These are phyloP conservation scores for Archivesica marissinica DNA, from an alignment of 1,140 invertebrate genomes.

Conservation along the genomic window DNA sequence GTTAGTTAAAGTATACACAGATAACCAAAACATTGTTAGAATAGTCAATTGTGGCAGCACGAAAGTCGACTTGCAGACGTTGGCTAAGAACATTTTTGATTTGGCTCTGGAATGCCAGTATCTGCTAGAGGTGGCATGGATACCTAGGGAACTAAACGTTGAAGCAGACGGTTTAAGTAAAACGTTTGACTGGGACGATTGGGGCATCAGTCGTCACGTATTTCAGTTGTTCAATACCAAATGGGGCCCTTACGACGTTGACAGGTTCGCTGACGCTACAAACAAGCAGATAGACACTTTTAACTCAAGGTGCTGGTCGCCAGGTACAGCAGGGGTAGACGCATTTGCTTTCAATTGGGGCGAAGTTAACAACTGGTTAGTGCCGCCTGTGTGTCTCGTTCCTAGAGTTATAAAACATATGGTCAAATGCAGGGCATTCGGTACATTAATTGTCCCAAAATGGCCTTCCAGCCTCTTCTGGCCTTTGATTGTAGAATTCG, in stretches of 20 bases:
- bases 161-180: constrained; percentile 36
- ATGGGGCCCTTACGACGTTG: too few relatives aligned
- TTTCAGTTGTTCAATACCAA: neutral
- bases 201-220: neutral
- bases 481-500: too few relatives aligned
- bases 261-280: too few relatives aligned
- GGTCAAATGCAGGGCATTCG: neutral
- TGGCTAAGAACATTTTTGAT: constrained; percentile 8
- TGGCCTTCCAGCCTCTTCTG: constrained; percentile 15
- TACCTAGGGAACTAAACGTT: constrained; percentile 17
- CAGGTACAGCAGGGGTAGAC: constrained; percentile 1
- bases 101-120: neutral
- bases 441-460: constrained; percentile 1
- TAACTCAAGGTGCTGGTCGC: constrained; percentile 31
- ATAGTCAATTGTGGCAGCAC: neutral
- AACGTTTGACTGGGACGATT: neutral
- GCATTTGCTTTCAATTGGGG: neutral
- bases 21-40: constrained; percentile 6
- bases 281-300: constrained; percentile 15
- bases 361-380: constrained; percentile 36
- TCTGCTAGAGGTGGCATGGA: constrained; percentile 3
- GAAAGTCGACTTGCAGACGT: neutral
- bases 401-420: constrained; percentile 23
- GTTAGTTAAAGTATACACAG: constrained; percentile 4
- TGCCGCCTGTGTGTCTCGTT: constrained; percentile 32